A percentile compares a stretch with the other conserved stretches of the same genome.
These are phyloP conservation scores for Malurus cyaneus DNA, from an alignment of 2,113 vertebrate genomes.

Conservation along the genomic window DNA sequence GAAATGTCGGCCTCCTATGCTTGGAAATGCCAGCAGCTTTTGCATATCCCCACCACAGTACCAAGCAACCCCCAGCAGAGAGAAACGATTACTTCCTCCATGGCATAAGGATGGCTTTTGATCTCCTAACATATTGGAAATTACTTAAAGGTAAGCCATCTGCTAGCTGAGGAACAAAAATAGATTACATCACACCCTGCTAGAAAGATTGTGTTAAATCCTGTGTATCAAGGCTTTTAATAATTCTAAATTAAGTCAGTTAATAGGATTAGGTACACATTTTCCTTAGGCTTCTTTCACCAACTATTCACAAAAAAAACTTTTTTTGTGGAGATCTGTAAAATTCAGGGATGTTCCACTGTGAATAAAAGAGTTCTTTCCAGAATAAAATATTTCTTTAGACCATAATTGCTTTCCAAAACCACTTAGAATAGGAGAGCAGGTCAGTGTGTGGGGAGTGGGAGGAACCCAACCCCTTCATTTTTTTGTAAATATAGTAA, in stretches of 20 bases:
- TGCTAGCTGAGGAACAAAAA: conserved; percentile 84
- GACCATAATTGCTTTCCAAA: conserved; percentile 37
- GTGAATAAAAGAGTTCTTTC: conserved; percentile 57
- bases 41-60: conserved; percentile 84
- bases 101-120: conserved; percentile 85
- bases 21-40: conserved; percentile 94
- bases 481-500: background rate
- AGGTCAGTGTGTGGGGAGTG: background rate
- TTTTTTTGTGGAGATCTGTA: conserved; percentile 63
- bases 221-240: conserved; percentile 80
- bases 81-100: conserved; percentile 84
- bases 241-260: conserved; percentile 85
- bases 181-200: conserved; percentile 91
- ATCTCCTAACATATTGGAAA: conserved; percentile 93
- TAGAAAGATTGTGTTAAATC: conserved; percentile 83
- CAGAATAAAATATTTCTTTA: conserved; percentile 51
- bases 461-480: background rate
- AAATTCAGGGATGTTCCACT: conserved; percentile 67
- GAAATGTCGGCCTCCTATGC: conserved; percentile 94
- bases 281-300: conserved; percentile 75
- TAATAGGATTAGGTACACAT: conserved; percentile 85
- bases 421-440: background rate
- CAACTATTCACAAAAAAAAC: conserved; percentile 62
- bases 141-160: conserved; percentile 91
- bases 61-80: conserved; percentile 83